These are phyloP conservation scores for Venturia canescens DNA, from an alignment of 1,140 invertebrate genomes.

Conservation along the genomic window DNA sequence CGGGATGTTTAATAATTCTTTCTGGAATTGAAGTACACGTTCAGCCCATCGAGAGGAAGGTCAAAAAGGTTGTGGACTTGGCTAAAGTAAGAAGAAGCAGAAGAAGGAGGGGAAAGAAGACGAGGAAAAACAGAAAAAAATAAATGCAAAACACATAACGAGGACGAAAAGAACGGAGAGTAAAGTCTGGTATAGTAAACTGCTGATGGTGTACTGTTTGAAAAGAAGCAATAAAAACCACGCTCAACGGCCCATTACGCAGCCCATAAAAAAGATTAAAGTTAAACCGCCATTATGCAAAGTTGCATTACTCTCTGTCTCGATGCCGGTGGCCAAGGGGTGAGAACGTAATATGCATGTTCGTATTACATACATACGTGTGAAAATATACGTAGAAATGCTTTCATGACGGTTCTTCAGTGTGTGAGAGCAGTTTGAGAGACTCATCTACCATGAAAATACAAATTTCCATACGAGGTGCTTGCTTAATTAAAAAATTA, in stretches of 20 bases:
- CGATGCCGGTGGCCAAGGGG: slow-evolving; percentile 20
- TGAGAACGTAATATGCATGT: slow-evolving; percentile 16
- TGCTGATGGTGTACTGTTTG: slow-evolving; percentile 32
- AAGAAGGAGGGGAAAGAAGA: background rate
- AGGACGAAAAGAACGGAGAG: slow-evolving; percentile 35
- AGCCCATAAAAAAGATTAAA: slow-evolving; percentile 70
- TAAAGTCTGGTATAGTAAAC: background rate
- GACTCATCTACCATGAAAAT: background rate
- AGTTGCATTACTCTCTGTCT: slow-evolving; percentile 61
- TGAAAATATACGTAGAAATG: background rate
- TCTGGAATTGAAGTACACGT: background rate
- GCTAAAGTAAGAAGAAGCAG: background rate
- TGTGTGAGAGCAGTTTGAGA: background rate
- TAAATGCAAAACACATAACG: too few relatives aligned
- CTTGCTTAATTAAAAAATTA: background rate
- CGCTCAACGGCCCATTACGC: slow-evolving; percentile 66
- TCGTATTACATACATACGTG: background rate
- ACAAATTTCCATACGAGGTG: background rate
- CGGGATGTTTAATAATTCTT: slow-evolving; percentile 10
- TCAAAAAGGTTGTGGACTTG: background rate
- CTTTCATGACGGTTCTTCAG: background rate
- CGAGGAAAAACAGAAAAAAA: slow-evolving; percentile 26
- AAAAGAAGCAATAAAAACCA: slow-evolving; percentile 58
- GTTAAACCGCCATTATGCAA: slow-evolving; percentile 70
- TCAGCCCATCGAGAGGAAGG: background rate